Conservation (phyloP, 2,797 vertebrate genomes). For the Alauda arvensis region DNA sequence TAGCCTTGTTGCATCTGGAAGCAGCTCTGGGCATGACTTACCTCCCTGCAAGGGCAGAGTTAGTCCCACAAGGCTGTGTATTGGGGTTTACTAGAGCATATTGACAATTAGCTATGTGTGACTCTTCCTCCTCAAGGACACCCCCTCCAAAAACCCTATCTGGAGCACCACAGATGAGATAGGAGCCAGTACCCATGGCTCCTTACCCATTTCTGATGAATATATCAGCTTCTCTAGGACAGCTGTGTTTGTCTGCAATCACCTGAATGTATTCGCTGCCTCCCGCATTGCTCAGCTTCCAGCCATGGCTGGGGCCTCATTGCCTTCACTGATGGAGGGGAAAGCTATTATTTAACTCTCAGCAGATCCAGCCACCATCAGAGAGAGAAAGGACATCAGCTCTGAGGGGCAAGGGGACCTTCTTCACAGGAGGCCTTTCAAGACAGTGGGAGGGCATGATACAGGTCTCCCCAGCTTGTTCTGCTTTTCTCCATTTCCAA, state of each 20-base stretch:
- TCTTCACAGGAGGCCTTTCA: background rate
- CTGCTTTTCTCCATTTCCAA: background rate
- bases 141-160: background rate
- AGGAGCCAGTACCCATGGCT: background rate
- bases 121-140: background rate
- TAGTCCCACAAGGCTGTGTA: background rate
- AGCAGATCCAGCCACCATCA: background rate
- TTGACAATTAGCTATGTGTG: background rate
- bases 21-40: background rate
- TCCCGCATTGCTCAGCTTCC: background rate
- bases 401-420: background rate
- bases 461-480: background rate
- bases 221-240: background rate
- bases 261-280: background rate
- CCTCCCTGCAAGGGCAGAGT: background rate
- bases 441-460: background rate
- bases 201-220: background rate
- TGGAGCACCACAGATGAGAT: background rate
- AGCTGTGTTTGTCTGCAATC: background rate
- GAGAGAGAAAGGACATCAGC: background rate
- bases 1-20: background rate
- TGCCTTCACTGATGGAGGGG: background rate
- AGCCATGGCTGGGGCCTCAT: background rate
- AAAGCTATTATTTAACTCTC: background rate
- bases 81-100: background rate